These are phyloP conservation scores for Dendrolimus houi DNA, from an alignment of 2,888 invertebrate species.

Conservation along the genomic window DNA sequence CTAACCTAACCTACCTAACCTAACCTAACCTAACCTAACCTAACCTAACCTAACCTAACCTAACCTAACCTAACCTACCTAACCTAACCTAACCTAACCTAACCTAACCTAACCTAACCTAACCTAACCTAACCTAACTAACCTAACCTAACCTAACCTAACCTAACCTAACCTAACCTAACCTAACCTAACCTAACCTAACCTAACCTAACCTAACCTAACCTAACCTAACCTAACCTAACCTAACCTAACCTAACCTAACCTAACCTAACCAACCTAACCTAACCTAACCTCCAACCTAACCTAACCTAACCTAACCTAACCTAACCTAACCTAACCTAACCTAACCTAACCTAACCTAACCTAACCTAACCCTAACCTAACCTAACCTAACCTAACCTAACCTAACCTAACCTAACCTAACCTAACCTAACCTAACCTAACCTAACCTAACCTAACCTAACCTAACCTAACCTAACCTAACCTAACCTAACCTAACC, in stretches of 20 bases:
- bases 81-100: too few species aligned
- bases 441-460: slow-evolving; percentile 7
- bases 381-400: slow-evolving; percentile 7
- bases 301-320: slow-evolving; percentile 14
- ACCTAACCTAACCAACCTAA: slow-evolving; percentile 10
- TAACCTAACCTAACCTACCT: too few species aligned
- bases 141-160: slow-evolving; percentile 6
- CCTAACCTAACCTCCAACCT: slow-evolving; percentile 9
- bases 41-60: too few species aligned
- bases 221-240: too few species aligned
- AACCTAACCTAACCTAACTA: slow-evolving; percentile 4
- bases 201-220: too few species aligned
- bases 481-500: slow-evolving; percentile 10
- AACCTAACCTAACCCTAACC: slow-evolving; percentile 7
- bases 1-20: too few species aligned
- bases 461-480: slow-evolving; percentile 8
- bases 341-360: slow-evolving; percentile 8
- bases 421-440: slow-evolving; percentile 12
- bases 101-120: too few species aligned
- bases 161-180: too few species aligned
- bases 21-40: too few species aligned
- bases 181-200: too few species aligned
- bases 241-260: slow-evolving; percentile 4
- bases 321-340: slow-evolving; percentile 14
- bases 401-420: slow-evolving; percentile 6